Base-by-base conservation (phyloP, 2,797 vertebrate genomes). In the Ptychadena robeensis region DNA sequence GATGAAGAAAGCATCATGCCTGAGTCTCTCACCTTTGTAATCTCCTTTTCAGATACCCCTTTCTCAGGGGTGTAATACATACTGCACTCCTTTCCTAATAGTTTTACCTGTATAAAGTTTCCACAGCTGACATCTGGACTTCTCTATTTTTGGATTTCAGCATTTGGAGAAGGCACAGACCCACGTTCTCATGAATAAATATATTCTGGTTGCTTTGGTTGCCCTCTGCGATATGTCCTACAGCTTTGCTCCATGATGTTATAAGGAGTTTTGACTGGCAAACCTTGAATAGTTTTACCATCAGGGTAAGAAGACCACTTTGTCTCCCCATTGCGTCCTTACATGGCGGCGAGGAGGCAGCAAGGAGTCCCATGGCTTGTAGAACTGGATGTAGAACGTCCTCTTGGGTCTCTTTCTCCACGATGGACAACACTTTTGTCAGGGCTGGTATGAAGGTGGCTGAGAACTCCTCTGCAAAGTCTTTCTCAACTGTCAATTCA, bases 71-170 rank as follows among this genome's bases (percentile, higher is more conserved):
- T n/a, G n/a, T n/a, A n/a, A n/a, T n/a, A n/a, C n/a, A n/a, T n/a
- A n/a, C n/a, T n/a, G n/a, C n/a, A n/a, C n/a, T n/a, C n/a, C n/a
- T n/a, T n/a, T n/a, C n/a, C n/a, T n/a, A n/a, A n/a, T n/a, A n/a
- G n/a, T 22, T 38, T 77, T 86, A 63, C 61, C 74, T 74, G 14
- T 79, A 31, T 64, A 80, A 18, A 61, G 65, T 37, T 85, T 83
- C 83, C 75, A 59, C 14, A 6, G 38, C 59, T 44, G 71, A 28
- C 0, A 4, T 28, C 27, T 65, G 44, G 2, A 64, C 76, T 0
- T 83, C 53, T 66, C 70, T 68, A 8, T 71, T 71, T 66, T 76
- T 79, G 65, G 35, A 27, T 27, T 83, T 80, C 3, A 64, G 1
- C 78, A 83, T 72, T 11, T 57, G 70, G 11, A 44, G 74, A 40